Base-by-base conservation (phyloP, 2,888 invertebrate species). In the Apeira syringaria region DNA sequence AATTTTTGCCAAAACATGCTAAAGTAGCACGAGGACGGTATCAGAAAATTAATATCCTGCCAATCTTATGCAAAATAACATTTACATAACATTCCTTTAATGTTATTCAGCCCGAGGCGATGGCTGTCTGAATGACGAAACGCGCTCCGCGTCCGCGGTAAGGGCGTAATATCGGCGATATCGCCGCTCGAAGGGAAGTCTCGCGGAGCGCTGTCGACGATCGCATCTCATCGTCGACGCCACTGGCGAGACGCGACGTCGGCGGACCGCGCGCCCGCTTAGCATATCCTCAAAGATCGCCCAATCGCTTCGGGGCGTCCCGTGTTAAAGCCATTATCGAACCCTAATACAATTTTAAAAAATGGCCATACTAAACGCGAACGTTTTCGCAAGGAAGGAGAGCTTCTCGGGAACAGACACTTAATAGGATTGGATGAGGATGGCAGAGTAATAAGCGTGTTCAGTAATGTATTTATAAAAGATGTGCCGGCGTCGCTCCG, bases 361-460 rank as follows among this genome's bases (percentile, higher is more conserved):
- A 86, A 86, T 80, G 76, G 80, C 80, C 69, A 77, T 81, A 72
- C 77, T 81, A 79, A 81, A 76, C 76, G 72, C 74, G 70, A 80
- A 78, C 73, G 69, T 66, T 70, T 68, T 71, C 68, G 64, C 64
- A 59, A 65, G 66, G 62, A 58, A 61, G 73, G 67, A 71, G 74
- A 74, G 71, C 76, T 78, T 72, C 68, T 74, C 72, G 73, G 71
- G 74, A 80, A 77, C 78, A 77, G 78, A 77, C 79, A 74, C 79
- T 80, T 86, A 88, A 88, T 83, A 83, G 83, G 86, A 89, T 89
- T 85, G 83, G 80, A 85, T 80, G 78, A 82, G 80, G 84, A 84
- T 80, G 80, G 84, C 76, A 68, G 69, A 87, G 87, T 87, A 85
- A 86, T 85, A 87, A 85, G 78, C 84, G 83, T 85, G 86, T 88